Evolutionary conservation across 2,113 vertebrate genomes (phyloP).

Genomic region (Smithornis capensis): DNA sequence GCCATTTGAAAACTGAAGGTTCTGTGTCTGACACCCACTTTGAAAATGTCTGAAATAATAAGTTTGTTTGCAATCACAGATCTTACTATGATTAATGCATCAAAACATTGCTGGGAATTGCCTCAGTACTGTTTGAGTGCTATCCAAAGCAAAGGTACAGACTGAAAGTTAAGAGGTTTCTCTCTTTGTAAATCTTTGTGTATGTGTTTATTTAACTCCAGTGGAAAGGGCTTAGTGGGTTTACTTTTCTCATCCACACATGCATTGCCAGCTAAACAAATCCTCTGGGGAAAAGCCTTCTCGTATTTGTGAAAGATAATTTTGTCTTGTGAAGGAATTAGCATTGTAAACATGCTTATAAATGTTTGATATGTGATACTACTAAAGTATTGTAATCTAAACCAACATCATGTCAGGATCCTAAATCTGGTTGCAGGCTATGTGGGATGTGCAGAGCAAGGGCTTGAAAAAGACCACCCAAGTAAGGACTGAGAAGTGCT

Average conservation of each 20-base stretch:
- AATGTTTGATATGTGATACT: not conserved
- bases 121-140: not conserved
- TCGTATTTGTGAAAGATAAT: not conserved
- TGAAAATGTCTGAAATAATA: not conserved
- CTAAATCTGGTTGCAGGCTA: not conserved
- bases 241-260: not conserved
- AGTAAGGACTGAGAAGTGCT: not conserved
- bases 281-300: not conserved
- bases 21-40: not conserved
- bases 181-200: not conserved
- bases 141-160: not conserved
- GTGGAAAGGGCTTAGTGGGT: not conserved
- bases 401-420: not conserved
- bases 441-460: not conserved
- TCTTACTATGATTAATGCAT: not conserved
- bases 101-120: not conserved
- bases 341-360: not conserved
- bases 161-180: not conserved
- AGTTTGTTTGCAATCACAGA: not conserved
- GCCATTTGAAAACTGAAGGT: not conserved
- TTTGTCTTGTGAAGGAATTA: not conserved
- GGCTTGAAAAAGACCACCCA: not conserved
- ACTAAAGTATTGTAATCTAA: not conserved
- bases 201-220: not conserved
- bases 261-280: not conserved